phyloP scores from a whole-genome alignment of 2,113 vertebrate genomes.

The Odontophorus gujanensis region DNA sequence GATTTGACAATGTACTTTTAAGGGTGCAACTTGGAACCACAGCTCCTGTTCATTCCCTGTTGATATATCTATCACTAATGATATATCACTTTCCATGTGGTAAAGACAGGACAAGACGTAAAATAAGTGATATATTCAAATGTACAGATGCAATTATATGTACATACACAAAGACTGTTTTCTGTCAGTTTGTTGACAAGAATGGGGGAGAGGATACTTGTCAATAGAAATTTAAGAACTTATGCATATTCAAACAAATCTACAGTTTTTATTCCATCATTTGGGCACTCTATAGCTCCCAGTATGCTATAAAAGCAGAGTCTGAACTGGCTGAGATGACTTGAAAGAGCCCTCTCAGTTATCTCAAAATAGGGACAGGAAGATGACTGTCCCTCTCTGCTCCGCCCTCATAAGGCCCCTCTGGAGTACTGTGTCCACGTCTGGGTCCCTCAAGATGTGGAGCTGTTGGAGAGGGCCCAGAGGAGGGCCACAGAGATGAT shows the following conservation, averaged over 20 bases:
- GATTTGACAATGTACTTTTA: not conserved
- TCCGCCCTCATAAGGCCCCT: no score
- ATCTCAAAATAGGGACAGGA: not conserved
- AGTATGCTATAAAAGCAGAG: not conserved
- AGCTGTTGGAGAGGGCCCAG: no score
- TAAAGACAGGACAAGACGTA: not conserved
- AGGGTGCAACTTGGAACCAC: not conserved
- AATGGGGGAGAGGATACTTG: not conserved
- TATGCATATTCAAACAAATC: not conserved
- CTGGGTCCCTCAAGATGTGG: no score
- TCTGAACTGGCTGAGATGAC: not conserved
- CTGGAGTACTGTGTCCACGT: no score
- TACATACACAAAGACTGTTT: not conserved
- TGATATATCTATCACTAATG: not conserved
- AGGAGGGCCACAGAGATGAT: no score
- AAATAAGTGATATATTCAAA: not conserved
- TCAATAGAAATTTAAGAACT: not conserved
- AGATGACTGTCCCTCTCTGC: no score
- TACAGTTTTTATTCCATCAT: not conserved
- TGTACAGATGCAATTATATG: no score
- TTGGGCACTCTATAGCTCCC: not conserved
- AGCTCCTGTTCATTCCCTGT: not conserved
- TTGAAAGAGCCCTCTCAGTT: not conserved
- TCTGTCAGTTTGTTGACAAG: not conserved
- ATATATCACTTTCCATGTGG: not conserved